Evolutionary conservation across 2,113 vertebrate species (phyloP), one percentile per base, ranked within the genome.

Genomic region (Dicerorhinus sumatrensis): DNA sequence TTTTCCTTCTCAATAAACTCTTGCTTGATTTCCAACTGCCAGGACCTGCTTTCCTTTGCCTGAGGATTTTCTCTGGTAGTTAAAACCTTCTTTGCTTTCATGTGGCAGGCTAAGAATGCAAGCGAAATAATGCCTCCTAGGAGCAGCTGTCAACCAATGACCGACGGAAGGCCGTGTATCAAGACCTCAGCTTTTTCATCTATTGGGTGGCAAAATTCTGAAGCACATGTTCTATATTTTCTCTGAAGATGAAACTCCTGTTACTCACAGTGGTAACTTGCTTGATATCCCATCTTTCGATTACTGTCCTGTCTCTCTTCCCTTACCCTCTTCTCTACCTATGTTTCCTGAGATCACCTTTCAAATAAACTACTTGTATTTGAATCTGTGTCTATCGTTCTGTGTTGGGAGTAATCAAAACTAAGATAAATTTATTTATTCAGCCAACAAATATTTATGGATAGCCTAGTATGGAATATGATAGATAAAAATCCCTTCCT

Each of bases 121-220:
- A 6, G 31, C 56, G 9, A 85, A 80, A 72, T 1, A 11, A 33
- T 8, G 1, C 0, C 13, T 4, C 25, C 29, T 51, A 58, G 39
- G 11, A 93, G 23, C 1, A 60, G 20, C 14, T 83, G 16, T 62
- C 29, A 31, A 7, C 21, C 25, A 63, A 25, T 70, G 25, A 65
- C n/a, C 48, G 39, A 16, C 31, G 1, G 42, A 1, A 12, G n/a
- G 7, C 27, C 12, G 8, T 33, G 51, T 73, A 18, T 54, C 2
- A 31, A 7, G 62, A 17, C 10, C 7, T 58, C 5, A 33, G 10
- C 1, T 25, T 21, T 67, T 5, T 46, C 1, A 75, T 0, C 12
- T 17, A 16, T 42, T 36, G 8, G 10, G 29, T 54, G 5, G 2
- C 4, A 3, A 51, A 60, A 54, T 69, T 54, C 4, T 39, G n/a